Base-by-base conservation (phyloP, 2,113 vertebrate genomes). In the Chamaetylas fuelleborni region DNA sequence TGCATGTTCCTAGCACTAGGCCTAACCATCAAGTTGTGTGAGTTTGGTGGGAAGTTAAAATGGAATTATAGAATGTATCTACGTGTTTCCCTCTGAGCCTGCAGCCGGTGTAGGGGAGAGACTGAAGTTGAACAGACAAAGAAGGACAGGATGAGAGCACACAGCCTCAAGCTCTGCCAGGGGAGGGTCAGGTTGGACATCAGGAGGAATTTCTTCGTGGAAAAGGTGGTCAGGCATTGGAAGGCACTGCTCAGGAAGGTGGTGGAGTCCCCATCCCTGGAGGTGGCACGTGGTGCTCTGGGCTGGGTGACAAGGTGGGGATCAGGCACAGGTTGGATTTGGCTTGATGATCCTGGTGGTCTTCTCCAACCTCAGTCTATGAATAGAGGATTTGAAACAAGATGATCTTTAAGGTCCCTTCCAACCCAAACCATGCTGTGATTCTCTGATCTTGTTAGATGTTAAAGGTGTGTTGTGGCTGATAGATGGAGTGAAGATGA, bases 21-120 rank as follows among this genome's bases (percentile, higher is more conserved):
- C 25, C 12, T 19, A 65, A 3, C 12, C 4, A 28, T 36, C 7
- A 33, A 28, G 26, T 31, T 24, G 14, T 38, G 47, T 67, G n/a
- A 51, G 5, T 6, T 76, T 81, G 36, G 28, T 24, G 50, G 43
- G 61, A 34, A n/a, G 10, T 33, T 54, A 28, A 8, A 23, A 0
- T 34, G 67, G 61, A 15, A 18, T 31, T 31, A 10, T 0, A 2
- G n/a, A 26, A 36, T 11, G 2, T 4, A 1, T 14, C 16, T 0
- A 2, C 31, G 31, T 26, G 19, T 34, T 69, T 31, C 40, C 28
- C 29, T 40, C 18, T 31, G 5, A 33, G 28, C 28, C 16, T 51
- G 38, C n/a, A 62, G 72, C 31, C 38, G 43, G 33, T 9, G 16
- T 9, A 8, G 58, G 43, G n/a, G 58, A 18, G n/a, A 3, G 18